Evolutionary conservation across 2,888 invertebrate species (phyloP).

Genomic region (Diachrysia chrysitis): DNA sequence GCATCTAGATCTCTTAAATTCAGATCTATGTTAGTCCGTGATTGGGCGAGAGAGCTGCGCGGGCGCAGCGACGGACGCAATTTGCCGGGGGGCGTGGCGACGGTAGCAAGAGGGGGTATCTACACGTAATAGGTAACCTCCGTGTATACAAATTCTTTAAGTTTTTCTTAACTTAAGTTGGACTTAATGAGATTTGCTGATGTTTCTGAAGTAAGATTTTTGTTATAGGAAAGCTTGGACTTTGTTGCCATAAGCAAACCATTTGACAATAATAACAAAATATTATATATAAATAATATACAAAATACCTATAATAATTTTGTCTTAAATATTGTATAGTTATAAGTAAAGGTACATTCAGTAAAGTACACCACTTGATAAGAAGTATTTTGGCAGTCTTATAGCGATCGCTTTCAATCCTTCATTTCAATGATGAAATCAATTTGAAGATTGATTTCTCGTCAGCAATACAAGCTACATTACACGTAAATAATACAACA

Average conservation of each 20-base stretch:
- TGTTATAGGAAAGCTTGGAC: slow-evolving; percentile 15
- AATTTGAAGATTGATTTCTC: background rate
- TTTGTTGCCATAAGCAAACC: too few relatives aligned
- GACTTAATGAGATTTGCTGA: slow-evolving; percentile 34
- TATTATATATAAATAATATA: too few relatives aligned
- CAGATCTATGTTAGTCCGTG: slow-evolving; percentile 71
- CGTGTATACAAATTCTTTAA: slow-evolving; percentile 48
- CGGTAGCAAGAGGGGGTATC: slow-evolving; percentile 71
- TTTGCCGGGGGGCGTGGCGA: slow-evolving; percentile 80
- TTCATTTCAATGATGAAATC: background rate
- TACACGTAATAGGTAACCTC: slow-evolving; percentile 57
- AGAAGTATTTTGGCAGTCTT: too few relatives aligned
- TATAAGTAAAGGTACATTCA: too few relatives aligned
- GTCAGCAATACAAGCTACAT: background rate
- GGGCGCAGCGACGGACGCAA: slow-evolving; percentile 74
- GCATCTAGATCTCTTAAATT: slow-evolving; percentile 74
- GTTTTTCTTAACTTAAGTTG: slow-evolving; percentile 50
- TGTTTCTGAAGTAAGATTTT: slow-evolving; percentile 36
- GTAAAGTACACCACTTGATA: too few relatives aligned
- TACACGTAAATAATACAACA: slow-evolving; percentile 10
- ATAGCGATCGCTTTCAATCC: too few relatives aligned
- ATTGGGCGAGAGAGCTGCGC: slow-evolving; percentile 82
- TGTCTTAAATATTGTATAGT: too few relatives aligned
- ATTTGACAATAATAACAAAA: too few relatives aligned
- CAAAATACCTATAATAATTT: too few relatives aligned